Conservation (phyloP, 2,113 vertebrate genomes). For the Plestiodon gilberti region DNA sequence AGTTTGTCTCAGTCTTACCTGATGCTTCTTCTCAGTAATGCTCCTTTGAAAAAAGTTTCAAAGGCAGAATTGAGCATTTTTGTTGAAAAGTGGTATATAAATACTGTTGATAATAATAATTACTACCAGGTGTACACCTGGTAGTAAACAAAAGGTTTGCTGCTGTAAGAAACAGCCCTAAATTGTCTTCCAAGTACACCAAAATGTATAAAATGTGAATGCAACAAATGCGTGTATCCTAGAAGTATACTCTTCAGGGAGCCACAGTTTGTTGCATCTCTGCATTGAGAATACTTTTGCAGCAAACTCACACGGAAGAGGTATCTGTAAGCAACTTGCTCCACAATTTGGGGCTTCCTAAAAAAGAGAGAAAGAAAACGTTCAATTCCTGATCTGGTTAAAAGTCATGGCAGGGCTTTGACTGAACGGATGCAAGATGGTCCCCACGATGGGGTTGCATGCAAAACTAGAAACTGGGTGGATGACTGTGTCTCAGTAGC, state of each 20-base stretch:
- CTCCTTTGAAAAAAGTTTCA: no score
- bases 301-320: not conserved
- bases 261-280: not conserved
- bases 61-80: no score
- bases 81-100: no score
- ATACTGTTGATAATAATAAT: no score
- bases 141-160: not conserved
- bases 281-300: not conserved
- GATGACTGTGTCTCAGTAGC: not conserved
- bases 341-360: not conserved
- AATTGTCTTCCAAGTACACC: not conserved
- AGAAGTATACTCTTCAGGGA: not conserved
- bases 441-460: not conserved
- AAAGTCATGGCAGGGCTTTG: not conserved
- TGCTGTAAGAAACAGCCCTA: not conserved
- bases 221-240: not conserved
- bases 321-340: not conserved
- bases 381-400: not conserved
- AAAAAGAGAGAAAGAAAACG: not conserved
- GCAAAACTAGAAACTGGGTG: not conserved
- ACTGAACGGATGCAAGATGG: not conserved
- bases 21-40: no score
- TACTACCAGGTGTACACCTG: no score
- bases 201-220: not conserved
- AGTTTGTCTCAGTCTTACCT: no score